Base-by-base conservation (phyloP, 2,888 invertebrate species). In the Drosophila tanythrix region DNA sequence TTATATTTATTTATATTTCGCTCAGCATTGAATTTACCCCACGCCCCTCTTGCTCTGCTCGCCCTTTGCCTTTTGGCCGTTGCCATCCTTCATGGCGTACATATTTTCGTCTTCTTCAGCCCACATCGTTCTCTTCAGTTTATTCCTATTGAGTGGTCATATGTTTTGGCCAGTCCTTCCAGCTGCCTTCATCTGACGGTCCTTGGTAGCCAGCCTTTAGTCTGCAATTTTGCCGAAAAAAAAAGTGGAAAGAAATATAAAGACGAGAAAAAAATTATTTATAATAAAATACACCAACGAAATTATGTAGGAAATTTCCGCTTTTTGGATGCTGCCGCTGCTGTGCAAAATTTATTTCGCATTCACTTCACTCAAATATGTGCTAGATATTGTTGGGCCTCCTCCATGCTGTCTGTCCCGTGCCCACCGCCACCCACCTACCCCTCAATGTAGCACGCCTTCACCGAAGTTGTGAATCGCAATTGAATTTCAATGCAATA, bases 401-500 rank as follows among this genome's bases (percentile, higher is more conserved):
- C 27, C 43, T 18, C n/a, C 3, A 18, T n/a, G 33, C n/a, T 25
- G 27, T 33, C 21, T 43, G 10, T 6, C n/a, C 53, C 35, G 21
- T 35, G 4, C 13, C 36, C 21, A 1, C 46, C 38, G 21, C 33
- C 36, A 18, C 18, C 21, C 21, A 38, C 15, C 4, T 36, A 46
- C 46, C 21, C 31, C 27, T 51, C 27, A 25, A 25, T 21, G 33
- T 15, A 10, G 11, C 53, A 25, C 31, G 31, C 36, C 53, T 11
- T 27, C n/a, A 25, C 60, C 57, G 21, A 50, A 62, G 57, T 69
- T 78, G 53, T 62, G 67, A 79, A 62, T 86, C 65, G 76, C 76
- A 82, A 89, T 84, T 88, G 90, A 90, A 89, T 84, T 84, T 88
- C 90, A 89, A 83, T 89, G 83, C 88, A 89, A 88, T 79, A 85